Evolutionary conservation across 1,140 invertebrate species (phyloP), one percentile per base, ranked within the genome.

Genomic region (Drosophila nikananu): DNA sequence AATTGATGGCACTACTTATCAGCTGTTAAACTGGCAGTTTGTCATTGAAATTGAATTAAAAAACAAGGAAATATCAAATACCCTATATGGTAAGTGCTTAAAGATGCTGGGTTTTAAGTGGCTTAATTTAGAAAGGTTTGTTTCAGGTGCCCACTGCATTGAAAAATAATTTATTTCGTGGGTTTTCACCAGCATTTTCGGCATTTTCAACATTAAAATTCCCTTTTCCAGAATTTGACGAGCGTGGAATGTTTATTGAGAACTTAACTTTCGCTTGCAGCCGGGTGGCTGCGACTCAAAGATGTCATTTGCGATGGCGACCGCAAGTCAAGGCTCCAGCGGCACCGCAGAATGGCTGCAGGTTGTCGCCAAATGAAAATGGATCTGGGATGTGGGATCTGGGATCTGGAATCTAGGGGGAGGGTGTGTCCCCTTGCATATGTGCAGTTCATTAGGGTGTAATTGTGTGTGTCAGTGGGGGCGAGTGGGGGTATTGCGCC

Each of bases 401-500:
- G 32, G 25, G 19, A 23, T 17, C 19, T 21, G 32, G 32, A 21
- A 42, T 32, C 30, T 32, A 9, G 10, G 30, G 30, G n/a, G 17
- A 12, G 46, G 17, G 17, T 6, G 58, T 6, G 3, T 46, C 27
- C 25, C 42, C 51, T 3, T 55, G 58, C 55, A 62, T 57, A 57
- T 25, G 54, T 44, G 63, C 44, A 83, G 49, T 83, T 83, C 81
- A 83, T 83, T 83, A 83, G 81, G 71, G 58, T 72, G 59, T 82
- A 82, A 82, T 82, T 77, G 80, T 67, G 66, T 42, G 66, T 21
- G 61, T 15, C 55, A 52, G 30, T 19, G 52, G 62, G 63, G 42
- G 55, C 23, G 17, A 23, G 21, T n/a, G n/a, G 37, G 62, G 61
- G 59, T 73, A 79, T 79, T 62, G 75, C 65, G 75, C 62, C 66